Evolutionary conservation across 2,113 vertebrate genomes (phyloP), one percentile per base, ranked within the genome.

Genomic region (Phyllostomus hastatus): DNA sequence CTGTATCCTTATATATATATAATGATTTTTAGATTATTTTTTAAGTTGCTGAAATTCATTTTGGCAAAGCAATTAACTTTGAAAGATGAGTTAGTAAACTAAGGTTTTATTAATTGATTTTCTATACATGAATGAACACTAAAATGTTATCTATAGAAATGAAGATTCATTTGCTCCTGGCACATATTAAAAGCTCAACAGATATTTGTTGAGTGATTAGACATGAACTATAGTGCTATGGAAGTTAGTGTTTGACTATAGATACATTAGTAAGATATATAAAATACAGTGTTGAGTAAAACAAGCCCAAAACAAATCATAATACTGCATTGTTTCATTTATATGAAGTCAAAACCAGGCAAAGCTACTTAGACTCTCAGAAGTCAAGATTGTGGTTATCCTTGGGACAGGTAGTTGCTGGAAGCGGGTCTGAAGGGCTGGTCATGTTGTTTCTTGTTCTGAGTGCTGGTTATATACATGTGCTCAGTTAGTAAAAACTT

Each of bases 11-110:
- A 4, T 94, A 52, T 50, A n/a, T 85, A 28, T 64, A 81, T 95
- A 97, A 81, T 95, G 95, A 97, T 97, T 97, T 94, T 96, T 86
- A 95, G 72, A 73, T 96, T 96, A 90, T 97, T 95, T 96, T 96
- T 95, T 90, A 96, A 97, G 97, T 97, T 95, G 96, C 59, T 70
- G 3, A 0, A 97, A 94, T 97, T 98, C 83, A 61, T 46, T 98
- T 98, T 93, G 97, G 97, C 93, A 97, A 96, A 87, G 66, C 20
- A 80, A 88, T 81, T 81, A 38, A 28, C 67, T 97, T 98, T 97
- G 97, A 98, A 97, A 94, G 19, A 4, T 75, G 82, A 93, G 73
- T 95, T 96, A 96, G 92, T 95, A 1, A 96, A 81, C 80, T 80
- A 35, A 82, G 50, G 19, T 11, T 59, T 66, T 96, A 70, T 93